Conservation (phyloP, 2,797 vertebrate genomes). For the Bovichtus diacanthus region DNA sequence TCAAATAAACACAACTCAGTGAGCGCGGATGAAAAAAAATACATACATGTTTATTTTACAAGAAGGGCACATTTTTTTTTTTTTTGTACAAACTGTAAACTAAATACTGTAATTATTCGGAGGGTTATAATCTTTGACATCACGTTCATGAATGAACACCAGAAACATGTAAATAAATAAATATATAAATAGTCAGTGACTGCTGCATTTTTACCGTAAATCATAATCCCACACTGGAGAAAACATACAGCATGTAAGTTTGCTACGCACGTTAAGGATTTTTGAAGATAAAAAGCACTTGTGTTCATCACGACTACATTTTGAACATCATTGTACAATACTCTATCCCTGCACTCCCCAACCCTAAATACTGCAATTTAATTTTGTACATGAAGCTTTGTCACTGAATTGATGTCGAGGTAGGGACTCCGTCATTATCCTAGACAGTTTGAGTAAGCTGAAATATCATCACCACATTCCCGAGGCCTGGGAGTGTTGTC, state of each 20-base stretch:
- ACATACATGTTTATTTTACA: conserved; percentile 86
- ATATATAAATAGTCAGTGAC: conserved; percentile 70
- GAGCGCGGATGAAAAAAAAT: conserved; percentile 55
- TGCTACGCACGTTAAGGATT: conserved; percentile 82
- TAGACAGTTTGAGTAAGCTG: conserved; percentile 35
- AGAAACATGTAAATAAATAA: conserved; percentile 73
- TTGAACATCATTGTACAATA: conserved; percentile 85
- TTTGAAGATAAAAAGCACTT: conserved; percentile 86
- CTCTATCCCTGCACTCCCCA: conserved; percentile 64
- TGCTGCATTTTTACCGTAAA: conserved; percentile 59
- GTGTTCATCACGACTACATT: conserved; percentile 86
- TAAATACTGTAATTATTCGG: conserved; percentile 78
- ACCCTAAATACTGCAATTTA: conserved; percentile 66
- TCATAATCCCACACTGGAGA: conserved; percentile 75
- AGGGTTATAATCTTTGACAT: conserved; percentile 80
- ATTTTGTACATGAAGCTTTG: conserved; percentile 64
- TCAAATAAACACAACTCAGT: conserved; percentile 42
- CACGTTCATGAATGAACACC: conserved; percentile 79
- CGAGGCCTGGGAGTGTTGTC: conserved; percentile 28
- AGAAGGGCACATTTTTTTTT: conserved; percentile 76
- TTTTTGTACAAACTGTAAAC: conserved; percentile 84
- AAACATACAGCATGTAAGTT: conserved; percentile 78
- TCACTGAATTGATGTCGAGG: conserved; percentile 63
- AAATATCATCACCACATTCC: conserved; percentile 43
- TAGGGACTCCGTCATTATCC: conserved; percentile 62